A percentile compares a stretch with the other conserved stretches of the same genome.
Conservation (phyloP, 2,113 vertebrate species). For the Podiceps cristatus region DNA sequence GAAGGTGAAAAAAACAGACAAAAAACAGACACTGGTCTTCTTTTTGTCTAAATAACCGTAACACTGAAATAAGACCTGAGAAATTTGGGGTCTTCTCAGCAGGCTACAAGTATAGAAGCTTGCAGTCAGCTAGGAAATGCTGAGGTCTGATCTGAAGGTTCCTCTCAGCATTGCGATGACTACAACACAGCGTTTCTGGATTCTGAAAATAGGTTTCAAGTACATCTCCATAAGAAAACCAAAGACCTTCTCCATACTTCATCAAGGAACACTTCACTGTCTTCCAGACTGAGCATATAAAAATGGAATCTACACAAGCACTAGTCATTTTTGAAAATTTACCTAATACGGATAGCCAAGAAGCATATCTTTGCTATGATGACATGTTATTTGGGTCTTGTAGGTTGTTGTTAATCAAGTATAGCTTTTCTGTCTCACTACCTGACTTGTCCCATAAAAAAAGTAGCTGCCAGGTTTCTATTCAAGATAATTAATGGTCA, state of each 20-base stretch:
- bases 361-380: background rate
- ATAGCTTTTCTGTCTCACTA: background rate
- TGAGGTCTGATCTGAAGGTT: background rate
- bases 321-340: background rate
- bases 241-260: background rate
- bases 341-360: background rate
- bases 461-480: constrained; percentile 71
- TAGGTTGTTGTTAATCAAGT: background rate
- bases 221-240: background rate
- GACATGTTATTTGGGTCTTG: background rate
- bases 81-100: background rate
- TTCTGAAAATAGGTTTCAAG: background rate
- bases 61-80: background rate
- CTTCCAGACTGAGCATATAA: background rate
- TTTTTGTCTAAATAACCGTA: background rate
- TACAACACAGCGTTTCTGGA: background rate
- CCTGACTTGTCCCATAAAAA: constrained; percentile 9
- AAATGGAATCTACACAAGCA: background rate
- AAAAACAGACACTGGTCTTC: fast-evolving
- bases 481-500: constrained; percentile 83
- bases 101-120: background rate
- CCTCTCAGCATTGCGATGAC: background rate
- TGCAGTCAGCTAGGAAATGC: background rate
- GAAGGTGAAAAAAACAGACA: background rate
- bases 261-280: background rate